Conservation (phyloP, 2,888 invertebrate genomes). For the Norana najaformis region DNA sequence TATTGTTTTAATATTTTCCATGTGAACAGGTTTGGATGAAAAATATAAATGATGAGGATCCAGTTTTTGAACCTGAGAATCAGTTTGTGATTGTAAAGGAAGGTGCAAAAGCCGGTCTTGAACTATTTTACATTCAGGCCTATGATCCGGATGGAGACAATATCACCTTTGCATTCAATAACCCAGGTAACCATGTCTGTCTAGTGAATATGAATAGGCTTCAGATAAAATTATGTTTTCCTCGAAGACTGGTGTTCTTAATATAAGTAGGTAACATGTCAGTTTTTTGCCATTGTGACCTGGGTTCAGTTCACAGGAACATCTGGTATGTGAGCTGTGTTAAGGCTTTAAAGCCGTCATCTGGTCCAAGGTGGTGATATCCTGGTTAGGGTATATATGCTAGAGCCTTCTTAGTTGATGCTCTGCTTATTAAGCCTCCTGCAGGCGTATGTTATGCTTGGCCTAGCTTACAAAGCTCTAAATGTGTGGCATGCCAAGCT, state of each 20-base stretch:
- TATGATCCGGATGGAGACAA: conserved; percentile 88
- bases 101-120: conserved; percentile 65
- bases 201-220: background rate
- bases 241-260: too few species aligned
- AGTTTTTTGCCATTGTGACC: too few species aligned
- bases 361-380: too few species aligned
- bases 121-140: conserved; percentile 78
- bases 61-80: conserved; percentile 61
- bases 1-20: background rate
- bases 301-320: too few species aligned
- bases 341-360: too few species aligned
- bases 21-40: conserved; percentile 73
- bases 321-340: too few species aligned
- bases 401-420: too few species aligned
- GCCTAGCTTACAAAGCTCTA: background rate
- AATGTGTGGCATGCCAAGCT: background rate
- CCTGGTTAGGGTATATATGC: too few species aligned
- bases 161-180: conserved; percentile 38
- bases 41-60: conserved; percentile 95
- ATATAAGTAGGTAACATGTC: too few species aligned
- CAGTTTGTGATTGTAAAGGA: conserved; percentile 41
- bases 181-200: conserved; percentile 26
- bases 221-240: background rate
- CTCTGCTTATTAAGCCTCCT: background rate
- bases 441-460: background rate